These are phyloP conservation scores for Campopleginae sp. DNA, from an alignment of 2,888 invertebrate genomes.

Conservation along the genomic window DNA sequence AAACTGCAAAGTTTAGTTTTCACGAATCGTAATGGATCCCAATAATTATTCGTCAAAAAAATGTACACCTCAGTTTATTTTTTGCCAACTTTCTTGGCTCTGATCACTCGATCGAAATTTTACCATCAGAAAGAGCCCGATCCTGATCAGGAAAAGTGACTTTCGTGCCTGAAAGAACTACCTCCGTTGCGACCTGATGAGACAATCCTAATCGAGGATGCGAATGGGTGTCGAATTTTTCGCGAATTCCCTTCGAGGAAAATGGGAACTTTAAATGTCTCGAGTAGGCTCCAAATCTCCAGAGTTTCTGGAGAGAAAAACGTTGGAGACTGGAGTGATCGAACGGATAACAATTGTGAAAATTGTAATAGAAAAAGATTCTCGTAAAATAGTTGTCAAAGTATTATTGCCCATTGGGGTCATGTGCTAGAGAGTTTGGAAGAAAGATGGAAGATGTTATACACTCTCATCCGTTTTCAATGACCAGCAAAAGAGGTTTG, in stretches of 20 bases:
- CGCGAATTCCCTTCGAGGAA: neutral
- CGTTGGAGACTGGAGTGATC: neutral
- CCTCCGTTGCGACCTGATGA: too few species aligned
- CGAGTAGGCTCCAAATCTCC: neutral
- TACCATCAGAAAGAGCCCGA: too few species aligned
- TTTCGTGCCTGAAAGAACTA: too few species aligned
- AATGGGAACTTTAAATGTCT: neutral
- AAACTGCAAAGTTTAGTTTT: too few species aligned
- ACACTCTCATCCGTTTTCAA: slow-evolving; percentile 21
- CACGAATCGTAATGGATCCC: too few species aligned
- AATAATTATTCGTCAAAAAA: too few species aligned
- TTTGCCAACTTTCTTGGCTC: too few species aligned
- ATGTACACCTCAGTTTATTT: too few species aligned
- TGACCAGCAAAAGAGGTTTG: slow-evolving; percentile 53
- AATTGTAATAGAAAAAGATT: slow-evolving; percentile 13
- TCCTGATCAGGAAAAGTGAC: too few species aligned
- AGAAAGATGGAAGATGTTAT: slow-evolving; percentile 22
- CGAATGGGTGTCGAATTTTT: too few species aligned
- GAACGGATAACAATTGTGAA: neutral
- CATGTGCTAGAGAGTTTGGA: slow-evolving; percentile 20
- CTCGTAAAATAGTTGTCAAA: neutral
- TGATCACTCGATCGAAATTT: too few species aligned
- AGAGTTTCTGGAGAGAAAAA: neutral
- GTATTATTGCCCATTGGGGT: slow-evolving; percentile 9
- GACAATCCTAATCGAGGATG: too few species aligned